Evolutionary conservation across 2,113 vertebrate species (phyloP).

Genomic region (Bufo bufo): DNA sequence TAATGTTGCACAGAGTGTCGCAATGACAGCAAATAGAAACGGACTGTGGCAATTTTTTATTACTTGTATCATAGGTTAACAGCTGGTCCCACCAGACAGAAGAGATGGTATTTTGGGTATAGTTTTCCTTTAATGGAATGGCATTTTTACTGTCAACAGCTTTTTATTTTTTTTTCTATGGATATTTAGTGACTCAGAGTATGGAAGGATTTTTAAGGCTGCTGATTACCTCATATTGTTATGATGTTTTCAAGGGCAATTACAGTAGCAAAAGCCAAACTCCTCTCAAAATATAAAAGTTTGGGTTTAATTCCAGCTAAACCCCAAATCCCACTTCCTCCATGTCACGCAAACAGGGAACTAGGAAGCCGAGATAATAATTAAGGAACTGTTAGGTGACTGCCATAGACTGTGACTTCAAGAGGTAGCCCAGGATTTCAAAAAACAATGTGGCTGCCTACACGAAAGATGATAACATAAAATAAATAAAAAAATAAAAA

Average conservation of each 20-base stretch:
- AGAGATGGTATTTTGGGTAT: background rate
- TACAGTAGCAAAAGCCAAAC: background rate
- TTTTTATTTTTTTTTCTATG: conserved; percentile 57
- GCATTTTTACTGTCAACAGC: conserved; percentile 64
- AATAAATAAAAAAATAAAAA: too few species aligned
- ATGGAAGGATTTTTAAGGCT: conserved; percentile 56
- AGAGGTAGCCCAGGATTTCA: too few species aligned
- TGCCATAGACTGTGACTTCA: too few species aligned
- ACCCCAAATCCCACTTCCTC: background rate
- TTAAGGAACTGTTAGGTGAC: background rate
- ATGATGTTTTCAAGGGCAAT: background rate
- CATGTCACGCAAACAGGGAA: background rate
- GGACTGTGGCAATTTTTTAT: background rate
- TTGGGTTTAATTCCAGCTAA: background rate
- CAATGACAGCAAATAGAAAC: background rate
- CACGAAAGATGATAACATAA: too few species aligned
- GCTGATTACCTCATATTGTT: background rate
- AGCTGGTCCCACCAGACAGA: background rate
- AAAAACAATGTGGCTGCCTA: too few species aligned
- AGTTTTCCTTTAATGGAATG: conserved; percentile 60
- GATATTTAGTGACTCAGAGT: conserved; percentile 58
- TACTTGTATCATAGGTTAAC: background rate
- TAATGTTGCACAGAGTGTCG: background rate
- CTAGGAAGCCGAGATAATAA: background rate
- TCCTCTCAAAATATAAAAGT: background rate